These are phyloP conservation scores for Cassiopea andromeda DNA, from an alignment of 30 jellyfish, hydroid and myxozoan species.

Conservation along the genomic window DNA sequence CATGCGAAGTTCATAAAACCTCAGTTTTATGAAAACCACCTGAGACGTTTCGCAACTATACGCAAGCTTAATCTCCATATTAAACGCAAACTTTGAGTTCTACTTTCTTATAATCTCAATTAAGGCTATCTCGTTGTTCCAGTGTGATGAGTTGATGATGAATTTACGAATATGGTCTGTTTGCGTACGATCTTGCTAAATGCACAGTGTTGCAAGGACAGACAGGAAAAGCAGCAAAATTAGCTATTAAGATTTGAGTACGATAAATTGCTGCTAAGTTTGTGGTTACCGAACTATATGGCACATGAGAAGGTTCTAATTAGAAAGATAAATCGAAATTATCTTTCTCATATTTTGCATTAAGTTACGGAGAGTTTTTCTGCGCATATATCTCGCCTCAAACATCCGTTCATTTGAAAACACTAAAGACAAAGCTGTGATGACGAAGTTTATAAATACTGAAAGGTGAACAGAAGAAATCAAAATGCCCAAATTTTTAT, in stretches of 20 bases:
- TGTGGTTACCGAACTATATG: not conserved
- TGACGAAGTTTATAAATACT: too few species aligned
- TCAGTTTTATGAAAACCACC: conserved; percentile 1
- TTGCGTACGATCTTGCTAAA: not conserved
- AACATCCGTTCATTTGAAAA: too few species aligned
- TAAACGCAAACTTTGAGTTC: not conserved
- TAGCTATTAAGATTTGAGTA: not conserved
- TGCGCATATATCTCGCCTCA: too few species aligned
- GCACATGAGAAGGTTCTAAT: too few species aligned
- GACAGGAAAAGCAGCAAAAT: not conserved
- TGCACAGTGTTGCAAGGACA: not conserved
- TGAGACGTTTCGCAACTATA: not conserved
- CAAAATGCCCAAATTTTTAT: too few species aligned
- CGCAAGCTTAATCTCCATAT: not conserved
- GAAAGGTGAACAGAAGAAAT: too few species aligned
- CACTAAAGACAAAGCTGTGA: too few species aligned
- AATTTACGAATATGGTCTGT: not conserved
- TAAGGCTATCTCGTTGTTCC: not conserved
- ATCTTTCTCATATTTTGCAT: too few species aligned
- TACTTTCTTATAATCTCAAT: not conserved
- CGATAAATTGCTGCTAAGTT: not conserved
- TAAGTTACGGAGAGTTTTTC: too few species aligned
- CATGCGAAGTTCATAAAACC: conserved; percentile 22
- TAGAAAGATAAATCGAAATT: too few species aligned
- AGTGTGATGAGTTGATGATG: not conserved